Evolutionary conservation across 2,888 invertebrate genomes (phyloP), one percentile per base, ranked within the genome.

Genomic region (Anoplius nigerrimus): DNA sequence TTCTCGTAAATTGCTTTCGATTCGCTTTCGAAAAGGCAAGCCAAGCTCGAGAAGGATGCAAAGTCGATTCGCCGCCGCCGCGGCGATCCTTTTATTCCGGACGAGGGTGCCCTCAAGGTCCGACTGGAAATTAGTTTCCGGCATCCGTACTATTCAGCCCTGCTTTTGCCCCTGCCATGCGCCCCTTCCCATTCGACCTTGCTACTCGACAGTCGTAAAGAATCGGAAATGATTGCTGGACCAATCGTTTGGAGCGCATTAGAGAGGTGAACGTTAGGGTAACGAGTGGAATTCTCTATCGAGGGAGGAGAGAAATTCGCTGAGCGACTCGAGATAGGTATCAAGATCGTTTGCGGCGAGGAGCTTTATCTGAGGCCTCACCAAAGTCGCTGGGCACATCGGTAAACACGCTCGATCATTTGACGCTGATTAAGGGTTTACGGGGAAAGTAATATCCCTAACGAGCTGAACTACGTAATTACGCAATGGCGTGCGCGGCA

Each of bases 381-480:
- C 48, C 61, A 66, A 66, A 63, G 72, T 45, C 20, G 56, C 64
- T 68, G 34, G 65, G 73, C 80, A 77, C 72, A 72, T 76, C 75
- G 72, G 79, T 79, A 78, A 83, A 82, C 80, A 76, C 64, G 75
- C 70, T 71, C 79, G 85, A 83, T 84, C 81, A 73, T 76, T 76
- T 68, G 69, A 48, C 63, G 54, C 80, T 82, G 85, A 87, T 87
- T 84, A 84, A 76, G 70, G 79, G 75, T 82, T 81, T 74, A 76
- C 69, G 76, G 72, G 78, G 76, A 82, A 86, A 82, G 82, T 86
- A 84, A 87, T 86, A 87, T 85, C 80, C 82, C 79, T 86, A 86
- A 87, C 85, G 84, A 86, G 86, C 78, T 77, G 74, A 84, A 85
- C 81, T 85, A 74, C 80, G 78, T 79, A 88, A 88, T 88, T 87